Evolutionary conservation across 2,113 vertebrate species (phyloP).

Genomic region (Periophthalmodon schlosseri): DNA sequence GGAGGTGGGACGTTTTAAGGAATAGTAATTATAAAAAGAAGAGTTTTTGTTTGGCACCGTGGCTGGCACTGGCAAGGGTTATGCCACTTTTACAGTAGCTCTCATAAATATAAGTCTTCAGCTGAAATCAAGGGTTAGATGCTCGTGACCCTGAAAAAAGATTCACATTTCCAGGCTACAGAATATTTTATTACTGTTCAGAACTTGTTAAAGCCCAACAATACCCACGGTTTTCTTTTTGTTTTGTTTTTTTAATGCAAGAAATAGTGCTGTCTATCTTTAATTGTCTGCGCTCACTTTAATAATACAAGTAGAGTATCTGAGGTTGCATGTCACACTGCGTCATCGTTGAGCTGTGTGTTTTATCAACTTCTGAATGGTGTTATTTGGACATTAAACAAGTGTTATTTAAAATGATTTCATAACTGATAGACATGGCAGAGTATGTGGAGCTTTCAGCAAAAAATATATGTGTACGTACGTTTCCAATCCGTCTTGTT

Average conservation of each 20-base stretch:
- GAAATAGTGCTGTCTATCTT: background rate
- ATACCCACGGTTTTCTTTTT: background rate
- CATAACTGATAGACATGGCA: no score
- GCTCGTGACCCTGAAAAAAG: constrained; percentile 11
- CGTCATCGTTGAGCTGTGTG: background rate
- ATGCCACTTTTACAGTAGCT: constrained; percentile 4
- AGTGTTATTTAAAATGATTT: no score
- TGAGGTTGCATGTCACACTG: background rate
- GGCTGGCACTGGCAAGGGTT: background rate
- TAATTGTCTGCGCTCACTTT: background rate
- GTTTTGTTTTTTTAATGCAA: background rate
- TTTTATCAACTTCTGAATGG: no score
- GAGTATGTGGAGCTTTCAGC: no score
- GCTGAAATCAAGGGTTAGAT: constrained; percentile 5
- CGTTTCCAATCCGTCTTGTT: background rate
- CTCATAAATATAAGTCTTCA: constrained; percentile 6
- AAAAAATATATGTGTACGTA: no score
- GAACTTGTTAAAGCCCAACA: background rate
- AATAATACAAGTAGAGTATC: background rate
- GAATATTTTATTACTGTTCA: background rate
- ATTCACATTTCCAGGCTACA: background rate
- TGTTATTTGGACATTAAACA: no score
- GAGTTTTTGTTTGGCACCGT: background rate
- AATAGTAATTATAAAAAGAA: constrained; percentile 27
- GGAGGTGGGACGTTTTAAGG: constrained; percentile 33